Evolutionary conservation across 2,888 invertebrate genomes (phyloP).

Genomic region (Hydraecia micacea): DNA sequence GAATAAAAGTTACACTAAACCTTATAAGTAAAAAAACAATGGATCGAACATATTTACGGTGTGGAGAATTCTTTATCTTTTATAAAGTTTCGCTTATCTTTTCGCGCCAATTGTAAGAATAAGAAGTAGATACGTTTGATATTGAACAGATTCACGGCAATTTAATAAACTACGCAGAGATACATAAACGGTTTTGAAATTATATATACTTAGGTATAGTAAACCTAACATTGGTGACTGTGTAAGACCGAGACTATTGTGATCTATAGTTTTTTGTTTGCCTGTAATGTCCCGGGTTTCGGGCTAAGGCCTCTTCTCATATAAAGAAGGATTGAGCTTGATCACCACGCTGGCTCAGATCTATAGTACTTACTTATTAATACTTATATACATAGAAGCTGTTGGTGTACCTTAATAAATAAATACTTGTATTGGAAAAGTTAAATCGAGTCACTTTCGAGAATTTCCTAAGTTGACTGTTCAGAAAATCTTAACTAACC

Average conservation of each 20-base stretch:
- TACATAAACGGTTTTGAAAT: background rate
- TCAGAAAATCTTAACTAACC: background rate
- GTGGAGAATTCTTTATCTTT: background rate
- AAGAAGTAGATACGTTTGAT: background rate
- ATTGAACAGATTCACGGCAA: slow-evolving; percentile 25
- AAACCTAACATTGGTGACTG: too few species aligned
- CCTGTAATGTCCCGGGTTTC: too few species aligned
- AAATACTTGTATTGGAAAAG: background rate
- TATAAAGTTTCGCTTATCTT: slow-evolving; percentile 9
- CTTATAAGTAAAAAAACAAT: background rate
- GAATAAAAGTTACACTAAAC: background rate
- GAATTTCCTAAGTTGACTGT: background rate
- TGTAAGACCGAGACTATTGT: too few species aligned
- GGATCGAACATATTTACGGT: background rate
- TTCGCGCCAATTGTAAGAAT: slow-evolving; percentile 28
- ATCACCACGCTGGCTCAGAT: too few species aligned
- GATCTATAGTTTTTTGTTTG: too few species aligned
- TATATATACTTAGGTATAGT: background rate
- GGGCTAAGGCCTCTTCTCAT: too few species aligned
- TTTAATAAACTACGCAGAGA: background rate
- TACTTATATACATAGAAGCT: too few species aligned
- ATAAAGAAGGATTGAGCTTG: too few species aligned
- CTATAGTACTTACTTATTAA: too few species aligned
- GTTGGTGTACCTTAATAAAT: background rate
- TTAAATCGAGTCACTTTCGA: background rate